Conservation (phyloP, 2,888 invertebrate genomes). For the Scotopteryx bipunctaria region DNA sequence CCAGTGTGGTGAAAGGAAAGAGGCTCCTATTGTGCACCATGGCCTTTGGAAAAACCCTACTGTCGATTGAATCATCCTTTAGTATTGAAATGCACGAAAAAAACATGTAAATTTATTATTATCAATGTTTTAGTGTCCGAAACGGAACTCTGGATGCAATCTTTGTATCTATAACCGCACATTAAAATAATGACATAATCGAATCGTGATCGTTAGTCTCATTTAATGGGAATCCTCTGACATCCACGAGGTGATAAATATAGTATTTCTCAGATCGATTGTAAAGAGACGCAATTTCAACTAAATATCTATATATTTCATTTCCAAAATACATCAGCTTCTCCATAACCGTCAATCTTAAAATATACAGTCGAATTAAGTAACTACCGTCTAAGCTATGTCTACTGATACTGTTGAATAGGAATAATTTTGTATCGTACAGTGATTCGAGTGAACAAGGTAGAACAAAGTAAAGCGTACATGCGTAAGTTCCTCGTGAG, state of each 20-base stretch:
- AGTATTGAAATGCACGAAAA: constrained; percentile 16
- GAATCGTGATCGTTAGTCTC: constrained; percentile 28
- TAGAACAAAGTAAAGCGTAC: constrained; percentile 30
- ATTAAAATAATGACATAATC: constrained; percentile 31
- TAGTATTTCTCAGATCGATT: constrained; percentile 11
- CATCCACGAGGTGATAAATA: constrained; percentile 22
- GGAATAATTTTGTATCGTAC: constrained; percentile 13
- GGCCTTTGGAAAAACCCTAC: constrained; percentile 35
- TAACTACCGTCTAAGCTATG: constrained; percentile 31
- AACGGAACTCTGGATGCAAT: constrained; percentile 29
- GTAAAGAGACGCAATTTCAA: constrained; percentile 29
- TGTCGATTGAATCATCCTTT: constrained; percentile 21
- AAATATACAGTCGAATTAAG: constrained; percentile 27
- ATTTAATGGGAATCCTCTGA: constrained; percentile 29
- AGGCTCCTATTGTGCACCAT: no score
- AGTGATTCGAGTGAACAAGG: constrained; percentile 32
- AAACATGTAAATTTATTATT: not conserved
- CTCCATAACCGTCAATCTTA: constrained; percentile 25
- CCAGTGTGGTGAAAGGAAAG: no score
- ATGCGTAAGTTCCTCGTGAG: constrained; percentile 48
- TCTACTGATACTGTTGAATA: constrained; percentile 19
- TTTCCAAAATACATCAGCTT: constrained; percentile 33
- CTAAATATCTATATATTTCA: constrained; percentile 32
- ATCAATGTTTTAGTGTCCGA: constrained; percentile 6
- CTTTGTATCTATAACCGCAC: constrained; percentile 28